These are phyloP conservation scores for Digitonthophagus gazella DNA, from an alignment of 2,888 invertebrate species.

Conservation along the genomic window DNA sequence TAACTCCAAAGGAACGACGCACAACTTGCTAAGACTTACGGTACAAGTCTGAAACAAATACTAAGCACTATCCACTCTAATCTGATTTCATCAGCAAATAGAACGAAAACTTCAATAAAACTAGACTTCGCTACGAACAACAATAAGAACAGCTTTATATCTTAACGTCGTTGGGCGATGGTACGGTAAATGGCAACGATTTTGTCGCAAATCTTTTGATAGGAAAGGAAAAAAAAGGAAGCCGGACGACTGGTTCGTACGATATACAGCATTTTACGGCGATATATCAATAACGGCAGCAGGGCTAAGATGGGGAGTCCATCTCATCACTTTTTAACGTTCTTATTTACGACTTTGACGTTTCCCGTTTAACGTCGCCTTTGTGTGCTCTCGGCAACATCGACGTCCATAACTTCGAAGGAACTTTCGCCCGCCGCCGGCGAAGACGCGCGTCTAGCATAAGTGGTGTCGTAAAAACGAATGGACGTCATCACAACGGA, in stretches of 20 bases:
- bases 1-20: too few relatives aligned
- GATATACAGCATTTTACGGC: neutral
- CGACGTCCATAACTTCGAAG: neutral
- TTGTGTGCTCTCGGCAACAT: neutral
- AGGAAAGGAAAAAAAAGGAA: neutral
- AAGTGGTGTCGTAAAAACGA: neutral
- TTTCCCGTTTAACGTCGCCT: neutral
- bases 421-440: neutral
- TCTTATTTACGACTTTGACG: neutral
- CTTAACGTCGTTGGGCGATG: too few relatives aligned
- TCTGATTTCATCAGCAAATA: too few relatives aligned
- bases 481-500: neutral
- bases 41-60: too few relatives aligned
- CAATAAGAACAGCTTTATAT: too few relatives aligned
- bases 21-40: too few relatives aligned
- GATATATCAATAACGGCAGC: neutral
- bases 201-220: too few relatives aligned
- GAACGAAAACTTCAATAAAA: too few relatives aligned
- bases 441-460: neutral
- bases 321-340: neutral
- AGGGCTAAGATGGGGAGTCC: neutral
- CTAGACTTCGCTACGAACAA: too few relatives aligned
- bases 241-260: neutral
- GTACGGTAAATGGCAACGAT: too few relatives aligned
- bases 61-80: too few relatives aligned